Percentiles rank a stretch among this genome's conserved stretches.
Conservation (phyloP, 2,888 invertebrate genomes). For the Actias luna region DNA sequence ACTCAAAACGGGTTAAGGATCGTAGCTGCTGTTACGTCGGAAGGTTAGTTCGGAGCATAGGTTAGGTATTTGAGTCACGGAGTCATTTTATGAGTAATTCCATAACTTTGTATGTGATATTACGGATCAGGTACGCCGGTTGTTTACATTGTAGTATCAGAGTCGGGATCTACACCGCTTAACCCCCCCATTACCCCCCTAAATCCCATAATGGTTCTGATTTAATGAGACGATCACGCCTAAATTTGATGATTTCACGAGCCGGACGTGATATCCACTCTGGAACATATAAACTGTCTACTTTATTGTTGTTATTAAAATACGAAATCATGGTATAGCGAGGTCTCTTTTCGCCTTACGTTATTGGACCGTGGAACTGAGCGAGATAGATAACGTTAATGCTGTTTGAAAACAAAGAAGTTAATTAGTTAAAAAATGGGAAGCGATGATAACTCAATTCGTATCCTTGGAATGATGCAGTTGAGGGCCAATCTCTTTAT, state of each 20-base stretch:
- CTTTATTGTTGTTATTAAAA: not conserved
- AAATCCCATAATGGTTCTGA: constrained; percentile 68
- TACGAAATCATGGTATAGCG: no score
- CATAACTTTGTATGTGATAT: constrained; percentile 81
- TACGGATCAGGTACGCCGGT: constrained; percentile 72
- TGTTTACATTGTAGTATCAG: constrained; percentile 73
- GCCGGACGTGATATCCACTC: not conserved
- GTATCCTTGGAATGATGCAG: no score
- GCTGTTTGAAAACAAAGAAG: no score
- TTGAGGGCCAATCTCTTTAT: no score
- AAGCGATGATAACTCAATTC: no score
- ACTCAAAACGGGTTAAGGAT: constrained; percentile 24
- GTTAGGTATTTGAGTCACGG: constrained; percentile 81
- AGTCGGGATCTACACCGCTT: constrained; percentile 49
- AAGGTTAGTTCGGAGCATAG: constrained; percentile 39
- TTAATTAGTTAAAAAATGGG: no score
- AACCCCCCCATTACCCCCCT: no score
- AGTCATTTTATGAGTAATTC: constrained; percentile 82
- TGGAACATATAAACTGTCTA: not conserved
- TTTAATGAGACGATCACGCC: constrained; percentile 54
- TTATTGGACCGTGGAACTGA: no score
- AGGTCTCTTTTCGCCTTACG: no score
- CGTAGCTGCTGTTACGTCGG: not conserved
- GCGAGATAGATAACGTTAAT: no score
- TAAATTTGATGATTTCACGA: not conserved